phyloP scores from a whole-genome alignment of 2,888 invertebrate genomes.

The Acanthopleura granulata region DNA sequence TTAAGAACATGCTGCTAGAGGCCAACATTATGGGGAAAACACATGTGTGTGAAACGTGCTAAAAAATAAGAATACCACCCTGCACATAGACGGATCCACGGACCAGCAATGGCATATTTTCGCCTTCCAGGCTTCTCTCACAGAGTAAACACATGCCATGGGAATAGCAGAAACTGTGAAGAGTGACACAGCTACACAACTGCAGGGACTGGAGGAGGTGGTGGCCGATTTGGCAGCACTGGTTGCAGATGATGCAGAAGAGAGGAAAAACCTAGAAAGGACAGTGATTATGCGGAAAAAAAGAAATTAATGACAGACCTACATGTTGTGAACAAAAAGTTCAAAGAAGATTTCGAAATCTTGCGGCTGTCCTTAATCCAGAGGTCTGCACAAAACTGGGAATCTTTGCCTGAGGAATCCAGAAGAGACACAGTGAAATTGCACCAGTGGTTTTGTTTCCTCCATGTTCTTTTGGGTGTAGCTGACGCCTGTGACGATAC shows the following conservation, averaged over 20 bases:
- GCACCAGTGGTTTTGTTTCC: too few relatives aligned
- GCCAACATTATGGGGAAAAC: conserved; percentile 9
- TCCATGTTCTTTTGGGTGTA: too few relatives aligned
- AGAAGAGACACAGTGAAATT: too few relatives aligned
- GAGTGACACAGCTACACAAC: not conserved
- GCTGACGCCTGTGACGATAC: too few relatives aligned
- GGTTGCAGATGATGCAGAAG: too few relatives aligned
- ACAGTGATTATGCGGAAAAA: not conserved
- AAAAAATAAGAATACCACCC: not conserved
- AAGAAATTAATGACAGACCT: not conserved
- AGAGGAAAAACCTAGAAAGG: not conserved
- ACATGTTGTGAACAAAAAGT: too few relatives aligned
- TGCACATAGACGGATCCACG: not conserved
- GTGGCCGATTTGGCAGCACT: not conserved
- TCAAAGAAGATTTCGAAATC: too few relatives aligned
- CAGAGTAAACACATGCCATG: not conserved
- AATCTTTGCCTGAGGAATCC: not conserved
- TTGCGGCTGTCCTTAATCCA: not conserved
- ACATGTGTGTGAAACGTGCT: not conserved
- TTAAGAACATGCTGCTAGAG: too few relatives aligned
- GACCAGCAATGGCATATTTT: conserved; percentile 14
- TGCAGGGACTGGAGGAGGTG: not conserved
- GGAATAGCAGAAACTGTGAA: conserved; percentile 1
- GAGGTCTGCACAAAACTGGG: not conserved
- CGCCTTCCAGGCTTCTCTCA: not conserved